phyloP scores from a whole-genome alignment of 2,113 vertebrate genomes.

The Coptodon rendalli region DNA sequence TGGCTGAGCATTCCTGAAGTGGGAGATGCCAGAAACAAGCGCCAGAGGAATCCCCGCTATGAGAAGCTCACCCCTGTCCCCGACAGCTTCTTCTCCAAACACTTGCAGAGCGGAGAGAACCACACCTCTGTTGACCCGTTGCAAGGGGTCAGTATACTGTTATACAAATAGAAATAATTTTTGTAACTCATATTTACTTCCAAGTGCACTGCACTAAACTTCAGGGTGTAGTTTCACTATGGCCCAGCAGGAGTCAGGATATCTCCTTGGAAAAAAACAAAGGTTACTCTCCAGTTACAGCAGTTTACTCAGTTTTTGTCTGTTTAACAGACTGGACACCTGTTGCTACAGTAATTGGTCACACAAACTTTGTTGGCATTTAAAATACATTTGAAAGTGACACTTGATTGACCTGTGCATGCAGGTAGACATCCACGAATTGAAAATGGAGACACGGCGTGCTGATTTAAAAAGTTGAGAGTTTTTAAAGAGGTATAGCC shows the following conservation, averaged over 20 bases:
- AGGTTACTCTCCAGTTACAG: not conserved
- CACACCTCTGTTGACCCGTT: conserved; percentile 90
- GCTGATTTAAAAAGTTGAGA: not conserved
- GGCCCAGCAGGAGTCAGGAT: conserved; percentile 52
- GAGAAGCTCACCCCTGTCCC: conserved; percentile 97
- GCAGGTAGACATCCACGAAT: not conserved
- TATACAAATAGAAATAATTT: not conserved
- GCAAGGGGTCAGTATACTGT: conserved; percentile 78
- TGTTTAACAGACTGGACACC: not conserved
- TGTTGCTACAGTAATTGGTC: not conserved
- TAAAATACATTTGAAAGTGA: not conserved
- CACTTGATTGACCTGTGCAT: not conserved
- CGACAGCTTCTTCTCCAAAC: conserved; percentile 97
- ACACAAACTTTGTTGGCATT: not conserved
- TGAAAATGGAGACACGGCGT: not conserved
- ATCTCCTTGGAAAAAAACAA: not conserved
- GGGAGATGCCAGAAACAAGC: conserved; percentile 94
- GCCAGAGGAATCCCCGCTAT: conserved; percentile 92
- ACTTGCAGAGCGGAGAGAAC: conserved; percentile 88
- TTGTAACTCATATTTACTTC: not conserved
- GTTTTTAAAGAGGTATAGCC: not conserved
- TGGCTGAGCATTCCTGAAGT: conserved; percentile 99
- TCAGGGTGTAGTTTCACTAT: conserved; percentile 8
- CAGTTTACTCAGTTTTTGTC: not conserved
- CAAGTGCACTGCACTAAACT: not conserved